Percentiles rank a stretch among this genome's conserved stretches.
phyloP scores from a whole-genome alignment of 2,113 vertebrate genomes.

The Cryptoleucopteryx plumbea region DNA sequence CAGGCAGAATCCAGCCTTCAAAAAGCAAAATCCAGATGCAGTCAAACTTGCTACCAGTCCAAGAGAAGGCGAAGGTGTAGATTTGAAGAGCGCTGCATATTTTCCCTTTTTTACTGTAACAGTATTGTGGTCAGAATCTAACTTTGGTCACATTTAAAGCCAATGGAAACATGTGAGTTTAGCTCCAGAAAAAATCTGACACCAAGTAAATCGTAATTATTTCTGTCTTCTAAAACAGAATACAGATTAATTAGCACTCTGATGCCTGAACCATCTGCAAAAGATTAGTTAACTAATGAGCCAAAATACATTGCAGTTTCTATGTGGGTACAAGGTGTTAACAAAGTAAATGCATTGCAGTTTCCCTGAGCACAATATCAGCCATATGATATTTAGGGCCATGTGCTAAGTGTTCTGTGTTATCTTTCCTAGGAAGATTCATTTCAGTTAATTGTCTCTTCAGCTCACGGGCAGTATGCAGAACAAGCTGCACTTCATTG shows the following conservation, averaged over 20 bases:
- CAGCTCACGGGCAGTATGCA: background rate
- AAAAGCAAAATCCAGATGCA: conserved; percentile 23
- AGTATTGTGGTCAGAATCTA: background rate
- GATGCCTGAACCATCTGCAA: conserved; percentile 25
- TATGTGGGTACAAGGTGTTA: conserved; percentile 22
- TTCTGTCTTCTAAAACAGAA: background rate
- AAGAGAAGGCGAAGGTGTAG: background rate
- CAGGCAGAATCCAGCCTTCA: conserved; percentile 38
- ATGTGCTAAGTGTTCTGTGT: background rate
- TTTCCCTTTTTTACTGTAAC: background rate
- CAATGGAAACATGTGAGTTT: background rate
- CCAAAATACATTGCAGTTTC: conserved; percentile 22
- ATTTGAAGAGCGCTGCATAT: background rate
- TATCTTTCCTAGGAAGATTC: background rate
- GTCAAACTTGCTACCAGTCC: background rate
- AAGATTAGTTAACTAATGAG: conserved; percentile 53
- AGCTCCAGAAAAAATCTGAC: background rate
- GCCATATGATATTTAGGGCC: background rate
- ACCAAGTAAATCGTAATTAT: conserved; percentile 25
- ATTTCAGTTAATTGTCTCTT: background rate
- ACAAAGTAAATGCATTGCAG: background rate
- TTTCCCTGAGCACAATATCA: background rate
- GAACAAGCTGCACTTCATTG: background rate
- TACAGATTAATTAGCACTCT: conserved; percentile 42
- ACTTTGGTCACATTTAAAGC: background rate